Evolutionary conservation across 2,113 vertebrate genomes (phyloP).

Genomic region (Petrocephalus zakoni): DNA sequence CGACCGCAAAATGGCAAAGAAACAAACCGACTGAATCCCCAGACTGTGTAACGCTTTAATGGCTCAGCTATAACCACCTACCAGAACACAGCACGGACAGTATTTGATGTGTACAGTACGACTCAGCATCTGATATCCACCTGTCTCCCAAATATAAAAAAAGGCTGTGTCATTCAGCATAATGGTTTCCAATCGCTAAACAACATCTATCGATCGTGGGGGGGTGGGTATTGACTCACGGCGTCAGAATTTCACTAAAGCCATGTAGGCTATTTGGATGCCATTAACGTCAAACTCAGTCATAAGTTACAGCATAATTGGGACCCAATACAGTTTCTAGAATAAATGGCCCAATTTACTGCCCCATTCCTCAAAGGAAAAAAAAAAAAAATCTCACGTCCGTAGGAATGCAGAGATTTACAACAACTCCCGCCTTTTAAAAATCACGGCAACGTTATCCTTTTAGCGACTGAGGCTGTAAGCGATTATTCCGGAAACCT

Average conservation of each 20-base stretch:
- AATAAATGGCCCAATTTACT: background rate
- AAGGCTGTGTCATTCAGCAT: conserved; percentile 22
- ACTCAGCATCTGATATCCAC: conserved; percentile 41
- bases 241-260: conserved; percentile 46
- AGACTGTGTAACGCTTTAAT: background rate
- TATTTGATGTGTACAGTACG: conserved; percentile 37
- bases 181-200: conserved; percentile 52
- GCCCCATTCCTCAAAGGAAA: background rate
- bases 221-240: conserved; percentile 52
- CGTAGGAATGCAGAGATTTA: conserved; percentile 17
- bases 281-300: conserved; percentile 36
- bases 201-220: conserved; percentile 48
- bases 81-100: conserved; percentile 9
- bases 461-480: background rate
- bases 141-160: conserved; percentile 32
- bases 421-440: background rate
- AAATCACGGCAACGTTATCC: conserved; percentile 7
- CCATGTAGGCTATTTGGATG: conserved; percentile 47
- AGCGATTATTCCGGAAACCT: background rate
- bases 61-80: conserved; percentile 20
- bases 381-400: background rate
- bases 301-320: conserved; percentile 46
- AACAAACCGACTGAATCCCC: background rate
- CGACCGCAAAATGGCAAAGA: background rate
- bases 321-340: conserved; percentile 35